Percentiles rank a stretch among this genome's conserved stretches.
These are phyloP conservation scores for Gulo gulo DNA, from an alignment of 2,113 vertebrate genomes.

Conservation along the genomic window DNA sequence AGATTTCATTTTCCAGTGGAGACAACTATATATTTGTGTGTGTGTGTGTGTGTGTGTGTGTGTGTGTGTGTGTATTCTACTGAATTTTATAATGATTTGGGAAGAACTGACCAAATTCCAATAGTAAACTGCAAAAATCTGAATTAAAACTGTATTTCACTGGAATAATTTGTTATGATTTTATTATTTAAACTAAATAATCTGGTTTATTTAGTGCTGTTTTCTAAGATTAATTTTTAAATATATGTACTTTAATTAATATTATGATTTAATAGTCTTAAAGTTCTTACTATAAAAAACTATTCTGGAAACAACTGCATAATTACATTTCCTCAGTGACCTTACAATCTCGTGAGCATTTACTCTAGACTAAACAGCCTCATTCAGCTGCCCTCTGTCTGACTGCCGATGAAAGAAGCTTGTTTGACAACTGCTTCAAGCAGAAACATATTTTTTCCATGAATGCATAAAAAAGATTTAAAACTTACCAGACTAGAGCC, in stretches of 20 bases:
- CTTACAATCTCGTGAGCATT: conserved; percentile 90
- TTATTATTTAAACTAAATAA: neutral
- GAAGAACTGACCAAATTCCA: conserved; percentile 39
- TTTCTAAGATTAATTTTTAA: conserved; percentile 38
- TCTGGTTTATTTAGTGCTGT: conserved; percentile 22
- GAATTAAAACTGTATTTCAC: conserved; percentile 55
- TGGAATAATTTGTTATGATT: conserved; percentile 18
- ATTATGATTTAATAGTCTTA: conserved; percentile 77
- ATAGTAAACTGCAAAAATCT: conserved; percentile 38
- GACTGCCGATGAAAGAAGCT: conserved; percentile 91
- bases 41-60: too few species aligned
- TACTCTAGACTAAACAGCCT: conserved; percentile 95
- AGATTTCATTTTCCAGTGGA: conserved; percentile 50
- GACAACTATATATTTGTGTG: neutral
- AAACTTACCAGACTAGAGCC: conserved; percentile 86
- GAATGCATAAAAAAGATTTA: conserved; percentile 85
- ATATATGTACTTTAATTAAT: conserved; percentile 75
- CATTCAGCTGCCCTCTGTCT: conserved; percentile 92
- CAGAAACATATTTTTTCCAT: conserved; percentile 93
- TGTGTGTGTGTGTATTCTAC: neutral
- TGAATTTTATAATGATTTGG: conserved; percentile 36
- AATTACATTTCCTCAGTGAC: conserved; percentile 90
- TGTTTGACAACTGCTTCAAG: conserved; percentile 90
- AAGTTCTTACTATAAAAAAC: conserved; percentile 79
- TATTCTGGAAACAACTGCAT: conserved; percentile 83